phyloP scores from a whole-genome alignment of 1,140 invertebrate genomes.

The Drosophila truncata region DNA sequence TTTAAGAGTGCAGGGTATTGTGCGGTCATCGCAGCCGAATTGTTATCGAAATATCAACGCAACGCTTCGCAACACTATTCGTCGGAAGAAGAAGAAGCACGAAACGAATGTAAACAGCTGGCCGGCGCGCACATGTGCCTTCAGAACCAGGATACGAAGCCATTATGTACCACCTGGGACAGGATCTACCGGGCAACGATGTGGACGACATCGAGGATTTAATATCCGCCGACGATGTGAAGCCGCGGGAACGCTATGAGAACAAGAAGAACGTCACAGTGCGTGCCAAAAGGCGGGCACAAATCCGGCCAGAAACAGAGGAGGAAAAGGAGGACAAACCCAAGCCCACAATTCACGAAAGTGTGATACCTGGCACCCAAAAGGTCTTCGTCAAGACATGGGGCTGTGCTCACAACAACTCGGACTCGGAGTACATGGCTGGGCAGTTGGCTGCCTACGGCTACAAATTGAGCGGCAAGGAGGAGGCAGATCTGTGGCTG shows the following conservation, averaged over 20 bases:
- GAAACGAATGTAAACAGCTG: constrained; percentile 66
- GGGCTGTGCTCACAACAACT: constrained; percentile 99
- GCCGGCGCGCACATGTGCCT: constrained; percentile 52
- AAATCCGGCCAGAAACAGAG: constrained; percentile 46
- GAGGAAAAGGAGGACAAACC: constrained; percentile 45
- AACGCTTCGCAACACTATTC: constrained; percentile 38
- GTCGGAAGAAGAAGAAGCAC: neutral
- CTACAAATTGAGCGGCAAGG: constrained; percentile 93
- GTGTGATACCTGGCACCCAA: constrained; percentile 94
- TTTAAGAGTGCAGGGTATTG: constrained; percentile 19
- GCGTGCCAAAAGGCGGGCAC: constrained; percentile 86
- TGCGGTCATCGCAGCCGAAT: neutral
- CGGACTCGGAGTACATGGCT: constrained; percentile 99
- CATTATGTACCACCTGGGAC: constrained; percentile 51
- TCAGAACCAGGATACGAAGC: neutral
- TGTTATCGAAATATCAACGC: neutral
- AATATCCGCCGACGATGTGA: constrained; percentile 91
- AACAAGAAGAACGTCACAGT: constrained; percentile 89
- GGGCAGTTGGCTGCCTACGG: constrained; percentile 95
- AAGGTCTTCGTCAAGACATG: constrained; percentile 98
- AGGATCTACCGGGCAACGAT: constrained; percentile 60
- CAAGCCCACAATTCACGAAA: constrained; percentile 85
- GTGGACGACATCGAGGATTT: constrained; percentile 92
- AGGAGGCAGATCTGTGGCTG: constrained; percentile 95
- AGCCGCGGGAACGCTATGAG: constrained; percentile 90